phyloP scores from a whole-genome alignment of 2,888 invertebrate species.

The Maniola hyperantus region DNA sequence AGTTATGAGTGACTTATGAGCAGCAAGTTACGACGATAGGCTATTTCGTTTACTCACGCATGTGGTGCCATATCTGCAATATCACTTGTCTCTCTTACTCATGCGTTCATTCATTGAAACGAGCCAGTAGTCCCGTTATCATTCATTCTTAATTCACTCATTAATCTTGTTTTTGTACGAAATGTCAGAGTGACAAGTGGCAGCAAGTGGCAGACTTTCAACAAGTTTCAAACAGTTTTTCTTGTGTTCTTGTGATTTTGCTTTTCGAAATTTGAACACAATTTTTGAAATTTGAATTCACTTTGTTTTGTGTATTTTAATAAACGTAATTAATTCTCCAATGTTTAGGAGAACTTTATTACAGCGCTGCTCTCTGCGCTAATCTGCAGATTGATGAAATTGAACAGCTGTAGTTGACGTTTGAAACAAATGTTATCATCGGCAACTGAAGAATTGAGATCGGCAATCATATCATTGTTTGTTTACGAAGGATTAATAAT shows the following conservation, averaged over 20 bases:
- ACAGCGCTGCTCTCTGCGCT: background rate
- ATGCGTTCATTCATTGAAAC: background rate
- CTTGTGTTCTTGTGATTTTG: background rate
- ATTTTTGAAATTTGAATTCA: slow-evolving; percentile 24
- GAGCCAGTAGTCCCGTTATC: background rate
- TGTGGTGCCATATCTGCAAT: background rate
- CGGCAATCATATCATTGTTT: slow-evolving; percentile 5
- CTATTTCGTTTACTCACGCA: background rate
- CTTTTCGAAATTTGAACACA: slow-evolving; percentile 23
- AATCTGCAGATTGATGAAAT: slow-evolving; percentile 45
- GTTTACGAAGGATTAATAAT: slow-evolving; percentile 9
- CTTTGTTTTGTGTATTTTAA: slow-evolving; percentile 22
- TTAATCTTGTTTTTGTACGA: slow-evolving; percentile 2
- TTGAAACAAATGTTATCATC: background rate
- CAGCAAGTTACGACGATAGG: background rate
- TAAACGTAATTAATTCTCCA: slow-evolving; percentile 5
- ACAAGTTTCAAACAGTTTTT: no score
- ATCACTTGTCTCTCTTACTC: background rate
- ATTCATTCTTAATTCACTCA: background rate
- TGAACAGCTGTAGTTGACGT: slow-evolving; percentile 48
- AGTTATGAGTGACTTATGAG: background rate
- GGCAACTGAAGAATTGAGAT: background rate
- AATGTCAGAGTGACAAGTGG: background rate
- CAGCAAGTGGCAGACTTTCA: no score
- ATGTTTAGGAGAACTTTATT: background rate